Evolutionary conservation across 2,888 invertebrate genomes (phyloP).

Genomic region (Melanophora roralis): DNA sequence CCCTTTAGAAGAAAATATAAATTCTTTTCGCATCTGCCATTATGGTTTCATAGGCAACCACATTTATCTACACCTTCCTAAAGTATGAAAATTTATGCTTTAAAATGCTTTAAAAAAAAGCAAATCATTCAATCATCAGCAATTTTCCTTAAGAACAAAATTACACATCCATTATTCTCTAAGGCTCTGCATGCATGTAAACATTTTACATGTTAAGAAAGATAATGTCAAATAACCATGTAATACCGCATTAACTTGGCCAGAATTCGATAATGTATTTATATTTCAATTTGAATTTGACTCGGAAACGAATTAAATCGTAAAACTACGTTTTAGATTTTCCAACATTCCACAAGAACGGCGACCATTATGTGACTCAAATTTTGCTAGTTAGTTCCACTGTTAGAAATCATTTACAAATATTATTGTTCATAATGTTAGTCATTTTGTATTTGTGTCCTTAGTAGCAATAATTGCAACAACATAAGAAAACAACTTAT

Average conservation of each 20-base stretch:
- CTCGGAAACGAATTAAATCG: background rate
- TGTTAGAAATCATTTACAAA: conserved; percentile 71
- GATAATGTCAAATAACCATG: conserved; percentile 47
- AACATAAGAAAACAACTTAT: conserved; percentile 6
- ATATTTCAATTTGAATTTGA: background rate
- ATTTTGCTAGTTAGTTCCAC: conserved; percentile 70
- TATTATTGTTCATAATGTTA: conserved; percentile 75
- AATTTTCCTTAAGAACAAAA: conserved; percentile 49
- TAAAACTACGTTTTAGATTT: conserved; percentile 37
- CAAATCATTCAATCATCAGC: conserved; percentile 58
- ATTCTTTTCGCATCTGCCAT: conserved; percentile 52
- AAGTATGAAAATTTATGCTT: background rate
- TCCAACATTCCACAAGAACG: background rate
- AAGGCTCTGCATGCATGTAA: background rate
- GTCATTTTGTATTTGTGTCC: conserved; percentile 48
- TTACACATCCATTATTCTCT: conserved; percentile 3
- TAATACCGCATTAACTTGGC: conserved; percentile 43
- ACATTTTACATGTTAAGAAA: background rate
- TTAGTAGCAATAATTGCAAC: background rate
- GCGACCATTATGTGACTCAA: conserved; percentile 56
- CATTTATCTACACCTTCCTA: conserved; percentile 48
- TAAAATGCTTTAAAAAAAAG: conserved; percentile 19
- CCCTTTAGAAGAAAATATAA: background rate
- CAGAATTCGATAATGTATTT: conserved; percentile 5
- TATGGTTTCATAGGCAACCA: conserved; percentile 52